Percentiles rank a stretch among this genome's conserved stretches.
These are phyloP conservation scores for Semotilus atromaculatus DNA, from an alignment of 2,797 vertebrate genomes.

Conservation along the genomic window DNA sequence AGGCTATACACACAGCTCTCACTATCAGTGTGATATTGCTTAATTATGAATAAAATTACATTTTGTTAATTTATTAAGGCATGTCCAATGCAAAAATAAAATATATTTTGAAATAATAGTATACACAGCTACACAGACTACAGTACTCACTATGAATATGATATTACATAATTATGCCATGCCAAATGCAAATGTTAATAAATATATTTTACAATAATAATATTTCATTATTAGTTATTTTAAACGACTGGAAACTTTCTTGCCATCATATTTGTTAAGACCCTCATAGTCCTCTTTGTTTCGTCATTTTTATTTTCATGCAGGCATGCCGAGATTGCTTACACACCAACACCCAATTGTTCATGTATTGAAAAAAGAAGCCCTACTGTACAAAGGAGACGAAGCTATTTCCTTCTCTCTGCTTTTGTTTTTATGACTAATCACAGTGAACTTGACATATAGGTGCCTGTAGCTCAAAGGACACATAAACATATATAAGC, in stretches of 20 bases:
- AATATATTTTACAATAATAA: not conserved
- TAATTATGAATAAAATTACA: not conserved
- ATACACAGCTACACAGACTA: not conserved
- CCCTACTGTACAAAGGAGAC: conserved; percentile 11
- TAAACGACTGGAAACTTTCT: not conserved
- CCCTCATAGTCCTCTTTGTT: not conserved
- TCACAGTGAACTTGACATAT: conserved; percentile 25
- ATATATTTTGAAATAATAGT: not conserved
- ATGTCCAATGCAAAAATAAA: not conserved
- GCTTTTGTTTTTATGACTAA: conserved; percentile 25
- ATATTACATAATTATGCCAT: not conserved
- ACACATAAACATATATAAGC: conserved; percentile 17
- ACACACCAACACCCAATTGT: not conserved
- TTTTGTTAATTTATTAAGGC: not conserved
- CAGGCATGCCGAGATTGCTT: not conserved
- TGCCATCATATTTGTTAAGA: not conserved
- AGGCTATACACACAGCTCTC: not conserved
- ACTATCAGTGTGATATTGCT: no score
- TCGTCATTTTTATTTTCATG: conserved; percentile 3
- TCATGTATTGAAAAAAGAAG: not conserved
- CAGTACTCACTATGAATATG: not conserved
- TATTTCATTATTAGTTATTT: not conserved
- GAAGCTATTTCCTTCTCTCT: not conserved
- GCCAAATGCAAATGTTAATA: not conserved
- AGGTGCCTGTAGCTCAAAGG: conserved; percentile 12